Percentiles rank a stretch among this genome's conserved stretches.
Evolutionary conservation across 2,113 vertebrate genomes (phyloP).

Genomic region (Platysternon megacephalum): DNA sequence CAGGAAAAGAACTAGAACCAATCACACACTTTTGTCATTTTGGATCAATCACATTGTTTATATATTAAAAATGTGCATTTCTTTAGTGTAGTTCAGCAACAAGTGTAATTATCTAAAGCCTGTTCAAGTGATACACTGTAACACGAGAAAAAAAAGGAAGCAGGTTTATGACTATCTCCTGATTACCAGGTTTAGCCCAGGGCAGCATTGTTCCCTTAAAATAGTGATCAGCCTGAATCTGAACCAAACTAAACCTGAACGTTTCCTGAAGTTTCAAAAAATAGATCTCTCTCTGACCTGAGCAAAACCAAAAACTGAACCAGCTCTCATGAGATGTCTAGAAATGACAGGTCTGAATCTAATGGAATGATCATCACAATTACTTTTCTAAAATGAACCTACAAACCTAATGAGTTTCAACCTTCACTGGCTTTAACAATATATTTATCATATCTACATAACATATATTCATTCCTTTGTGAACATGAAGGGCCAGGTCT

Average conservation of each 20-base stretch:
- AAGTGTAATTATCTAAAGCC: background rate
- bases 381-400: background rate
- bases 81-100: background rate
- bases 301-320: background rate
- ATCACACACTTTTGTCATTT: background rate
- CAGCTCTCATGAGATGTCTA: background rate
- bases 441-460: background rate
- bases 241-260: background rate
- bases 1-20: background rate
- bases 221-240: background rate
- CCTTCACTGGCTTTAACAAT: background rate
- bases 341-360: background rate
- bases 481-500: background rate
- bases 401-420: background rate
- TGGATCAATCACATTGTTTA: background rate
- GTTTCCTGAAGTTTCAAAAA: background rate
- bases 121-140: background rate
- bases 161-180: background rate
- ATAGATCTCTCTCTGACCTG: background rate
- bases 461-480: background rate
- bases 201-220: background rate
- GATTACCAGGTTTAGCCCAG: background rate
- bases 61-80: background rate
- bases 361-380: background rate
- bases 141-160: background rate